Evolutionary conservation across 2,888 invertebrate genomes (phyloP), one percentile per base, ranked within the genome.

Genomic region (Kryphioiulus occultus): DNA sequence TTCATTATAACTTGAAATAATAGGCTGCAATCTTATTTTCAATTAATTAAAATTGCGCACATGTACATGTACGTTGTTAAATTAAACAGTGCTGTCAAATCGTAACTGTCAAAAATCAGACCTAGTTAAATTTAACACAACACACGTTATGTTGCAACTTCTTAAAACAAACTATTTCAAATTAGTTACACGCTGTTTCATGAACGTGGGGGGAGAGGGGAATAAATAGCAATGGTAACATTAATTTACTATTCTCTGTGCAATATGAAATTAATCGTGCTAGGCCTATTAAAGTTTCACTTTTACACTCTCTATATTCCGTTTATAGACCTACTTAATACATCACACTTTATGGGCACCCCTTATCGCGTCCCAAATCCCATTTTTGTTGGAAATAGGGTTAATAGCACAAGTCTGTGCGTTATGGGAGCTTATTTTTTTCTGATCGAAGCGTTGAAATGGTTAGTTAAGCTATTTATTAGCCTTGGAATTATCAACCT

Each of bases 11-110:
- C 68, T 26, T 10, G 26, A 68, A 68, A 68, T 68, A 68, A 68
- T 68, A 12, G 68, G 26, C 68, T 68, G 68, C 26, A 68, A 68
- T 68, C 68, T 68, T 12, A 68, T 26, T 68, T 68, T 68, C 68
- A 68, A 68, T 68, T 68, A 68, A 68, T 68, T 68, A 68, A 26
- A 26, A 68, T 26, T 26, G 15, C 68, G 12, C 68, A 68, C 26
- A 68, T 68, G 68, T 12, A 68, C 26, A 68, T 68, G 68, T 12
- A 68, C 68, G 68, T 26, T 26, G 68, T 26, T 68, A 68, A 26
- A 68, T 68, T 68, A 68, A 68, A 68, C 68, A 68, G 68, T n/a
- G 12, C 68, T 68, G 68, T 68, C 68, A 68, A 59, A n/a, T 59
- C 22, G 59, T 22, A 59, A 59, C 59, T 22, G 59, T n/a, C 19